phyloP scores from a whole-genome alignment of 2,113 vertebrate species.

The Manacus vitellinus region DNA sequence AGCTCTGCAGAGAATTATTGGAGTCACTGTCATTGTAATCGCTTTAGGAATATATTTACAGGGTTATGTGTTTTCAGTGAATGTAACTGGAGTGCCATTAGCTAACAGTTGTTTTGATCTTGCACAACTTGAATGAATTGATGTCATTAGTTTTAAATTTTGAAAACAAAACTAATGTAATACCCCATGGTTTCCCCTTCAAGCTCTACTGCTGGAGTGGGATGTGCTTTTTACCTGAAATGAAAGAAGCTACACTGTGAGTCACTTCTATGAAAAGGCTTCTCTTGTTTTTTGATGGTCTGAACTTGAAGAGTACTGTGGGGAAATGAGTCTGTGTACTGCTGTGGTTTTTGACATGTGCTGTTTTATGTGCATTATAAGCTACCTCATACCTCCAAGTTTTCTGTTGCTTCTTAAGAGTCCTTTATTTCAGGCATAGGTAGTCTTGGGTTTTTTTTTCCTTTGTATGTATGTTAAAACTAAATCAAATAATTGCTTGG shows the following conservation, averaged over 20 bases:
- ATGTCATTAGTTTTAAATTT: not conserved
- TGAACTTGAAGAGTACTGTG: not conserved
- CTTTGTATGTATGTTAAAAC: not conserved
- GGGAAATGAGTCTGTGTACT: not conserved
- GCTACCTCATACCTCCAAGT: not conserved
- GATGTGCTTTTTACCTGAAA: not conserved
- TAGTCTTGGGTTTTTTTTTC: not conserved
- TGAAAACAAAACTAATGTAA: not conserved
- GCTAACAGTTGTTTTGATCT: slow-evolving; percentile 15
- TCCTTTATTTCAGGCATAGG: not conserved
- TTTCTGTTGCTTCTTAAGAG: not conserved
- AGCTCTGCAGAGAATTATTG: not conserved
- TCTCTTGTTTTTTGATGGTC: not conserved
- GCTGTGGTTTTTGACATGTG: not conserved
- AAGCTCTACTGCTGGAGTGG: not conserved
- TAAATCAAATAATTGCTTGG: not conserved
- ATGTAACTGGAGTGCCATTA: not conserved
- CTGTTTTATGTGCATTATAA: not conserved
- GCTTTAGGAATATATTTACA: not conserved
- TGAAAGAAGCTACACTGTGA: not conserved
- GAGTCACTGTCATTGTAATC: not conserved
- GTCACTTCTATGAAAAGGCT: not conserved
- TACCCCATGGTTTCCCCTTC: not conserved
- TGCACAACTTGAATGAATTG: not conserved
- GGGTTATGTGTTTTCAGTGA: not conserved